Evolutionary conservation across 2,797 vertebrate genomes (phyloP).

Genomic region (Alfaro cultratus): DNA sequence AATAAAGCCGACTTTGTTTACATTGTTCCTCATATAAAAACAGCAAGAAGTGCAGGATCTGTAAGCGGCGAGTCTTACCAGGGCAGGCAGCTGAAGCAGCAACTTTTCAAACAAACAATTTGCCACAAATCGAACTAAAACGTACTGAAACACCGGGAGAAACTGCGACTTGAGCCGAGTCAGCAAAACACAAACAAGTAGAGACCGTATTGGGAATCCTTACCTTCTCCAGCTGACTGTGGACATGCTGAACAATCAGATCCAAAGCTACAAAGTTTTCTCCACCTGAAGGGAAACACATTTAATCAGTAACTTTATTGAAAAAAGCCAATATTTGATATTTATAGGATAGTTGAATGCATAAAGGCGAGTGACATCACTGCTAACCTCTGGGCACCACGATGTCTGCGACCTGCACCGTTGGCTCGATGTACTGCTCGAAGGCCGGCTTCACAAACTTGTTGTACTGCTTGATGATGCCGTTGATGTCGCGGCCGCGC

Average conservation of each 20-base stretch:
- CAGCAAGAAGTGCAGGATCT: neutral
- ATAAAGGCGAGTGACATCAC: neutral
- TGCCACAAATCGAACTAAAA: neutral
- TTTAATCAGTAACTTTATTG: neutral
- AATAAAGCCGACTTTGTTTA: neutral
- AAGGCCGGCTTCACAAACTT: constrained; percentile 88
- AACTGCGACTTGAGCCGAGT: constrained; percentile 12
- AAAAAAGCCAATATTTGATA: neutral
- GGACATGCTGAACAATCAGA: constrained; percentile 86
- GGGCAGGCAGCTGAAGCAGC: constrained; percentile 6
- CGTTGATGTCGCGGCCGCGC: constrained; percentile 82
- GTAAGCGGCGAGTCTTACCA: neutral
- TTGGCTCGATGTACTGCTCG: constrained; percentile 88
- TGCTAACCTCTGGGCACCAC: constrained; percentile 85
- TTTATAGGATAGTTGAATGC: neutral
- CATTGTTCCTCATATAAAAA: neutral
- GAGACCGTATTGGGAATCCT: neutral
- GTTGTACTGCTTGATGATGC: constrained; percentile 88
- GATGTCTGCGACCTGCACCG: constrained; percentile 86
- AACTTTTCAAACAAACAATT: constrained; percentile 4
- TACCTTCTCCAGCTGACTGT: constrained; percentile 89
- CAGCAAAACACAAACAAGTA: neutral
- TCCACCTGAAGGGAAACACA: constrained; percentile 72
- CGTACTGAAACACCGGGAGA: neutral
- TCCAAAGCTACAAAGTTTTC: constrained; percentile 88